These are phyloP conservation scores for Sebastes kiyomatsui DNA, from an alignment of 2,797 vertebrate genomes.

Conservation along the genomic window DNA sequence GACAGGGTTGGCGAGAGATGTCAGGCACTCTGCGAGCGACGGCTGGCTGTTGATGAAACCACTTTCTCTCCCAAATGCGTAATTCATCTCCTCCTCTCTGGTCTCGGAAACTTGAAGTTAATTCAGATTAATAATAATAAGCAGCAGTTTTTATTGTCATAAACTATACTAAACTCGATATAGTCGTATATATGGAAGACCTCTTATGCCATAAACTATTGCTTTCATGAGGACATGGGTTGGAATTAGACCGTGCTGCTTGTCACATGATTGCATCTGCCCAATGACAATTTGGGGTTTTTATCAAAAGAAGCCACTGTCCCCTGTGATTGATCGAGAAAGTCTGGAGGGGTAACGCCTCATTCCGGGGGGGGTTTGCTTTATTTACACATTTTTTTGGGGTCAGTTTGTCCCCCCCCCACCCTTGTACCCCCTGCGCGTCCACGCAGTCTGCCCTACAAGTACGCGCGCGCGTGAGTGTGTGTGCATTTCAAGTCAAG, in stretches of 20 bases:
- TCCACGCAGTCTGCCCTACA: constrained; percentile 21
- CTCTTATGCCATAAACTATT: constrained; percentile 96
- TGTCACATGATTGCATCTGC: constrained; percentile 99
- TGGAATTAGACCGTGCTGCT: constrained; percentile 98
- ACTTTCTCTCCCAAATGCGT: constrained; percentile 99
- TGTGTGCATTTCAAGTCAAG: background rate
- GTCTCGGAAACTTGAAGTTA: constrained; percentile 85
- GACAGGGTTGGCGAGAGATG: constrained; percentile 97
- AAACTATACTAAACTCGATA: constrained; percentile 91
- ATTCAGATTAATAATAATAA: constrained; percentile 69
- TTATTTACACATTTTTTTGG: constrained; percentile 92
- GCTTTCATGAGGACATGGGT: constrained; percentile 97
- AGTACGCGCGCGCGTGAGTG: background rate
- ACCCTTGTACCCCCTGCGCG: constrained; percentile 41
- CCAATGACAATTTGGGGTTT: constrained; percentile 99
- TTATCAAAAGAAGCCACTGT: constrained; percentile 99
- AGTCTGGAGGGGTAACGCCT: constrained; percentile 95
- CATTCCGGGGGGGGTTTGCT: constrained; percentile 90
- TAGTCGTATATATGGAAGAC: constrained; percentile 92
- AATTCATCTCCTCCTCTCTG: constrained; percentile 97
- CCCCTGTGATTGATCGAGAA: constrained; percentile 99
- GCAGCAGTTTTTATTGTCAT: constrained; percentile 73
- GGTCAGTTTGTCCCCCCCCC: constrained; percentile 54
- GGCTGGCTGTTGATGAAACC: constrained; percentile 99
- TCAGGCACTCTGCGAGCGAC: constrained; percentile 99